Evolutionary conservation across 2,888 invertebrate genomes (phyloP).

Genomic region (Hypomecis atomaria): DNA sequence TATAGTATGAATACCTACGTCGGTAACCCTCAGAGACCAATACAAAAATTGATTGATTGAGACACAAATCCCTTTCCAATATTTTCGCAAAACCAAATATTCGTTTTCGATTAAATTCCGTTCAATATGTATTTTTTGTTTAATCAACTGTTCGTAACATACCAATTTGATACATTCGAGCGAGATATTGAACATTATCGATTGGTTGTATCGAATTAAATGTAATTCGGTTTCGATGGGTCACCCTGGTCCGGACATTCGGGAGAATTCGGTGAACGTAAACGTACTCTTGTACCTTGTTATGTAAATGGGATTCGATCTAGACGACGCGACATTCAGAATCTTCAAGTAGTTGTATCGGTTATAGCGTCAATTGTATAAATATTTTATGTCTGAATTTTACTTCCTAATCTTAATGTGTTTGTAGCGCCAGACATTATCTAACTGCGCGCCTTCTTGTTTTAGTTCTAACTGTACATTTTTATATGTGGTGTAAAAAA

Average conservation of each 20-base stretch:
- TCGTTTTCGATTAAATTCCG: constrained; percentile 6
- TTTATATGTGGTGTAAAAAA: too few species aligned
- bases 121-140: constrained; percentile 4
- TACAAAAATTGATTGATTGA: constrained; percentile 16
- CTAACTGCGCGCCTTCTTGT: too few species aligned
- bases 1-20: neutral
- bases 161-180: neutral
- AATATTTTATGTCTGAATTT: neutral
- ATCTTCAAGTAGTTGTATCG: constrained; percentile 6
- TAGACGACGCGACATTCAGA: constrained; percentile 4
- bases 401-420: neutral
- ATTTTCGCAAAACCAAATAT: constrained; percentile 14
- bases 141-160: constrained; percentile 12
- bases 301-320: constrained; percentile 18
- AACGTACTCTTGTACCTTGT: constrained; percentile 6
- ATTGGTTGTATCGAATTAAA: constrained; percentile 12
- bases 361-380: neutral
- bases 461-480: too few species aligned
- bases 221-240: constrained; percentile 22
- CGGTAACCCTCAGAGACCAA: constrained; percentile 2
- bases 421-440: too few species aligned
- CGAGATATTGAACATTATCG: constrained; percentile 1
- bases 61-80: constrained; percentile 15
- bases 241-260: constrained; percentile 1
- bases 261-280: constrained; percentile 1